Conservation (phyloP, 2,797 vertebrate genomes). For the Petrocephalus schoutedeni region DNA sequence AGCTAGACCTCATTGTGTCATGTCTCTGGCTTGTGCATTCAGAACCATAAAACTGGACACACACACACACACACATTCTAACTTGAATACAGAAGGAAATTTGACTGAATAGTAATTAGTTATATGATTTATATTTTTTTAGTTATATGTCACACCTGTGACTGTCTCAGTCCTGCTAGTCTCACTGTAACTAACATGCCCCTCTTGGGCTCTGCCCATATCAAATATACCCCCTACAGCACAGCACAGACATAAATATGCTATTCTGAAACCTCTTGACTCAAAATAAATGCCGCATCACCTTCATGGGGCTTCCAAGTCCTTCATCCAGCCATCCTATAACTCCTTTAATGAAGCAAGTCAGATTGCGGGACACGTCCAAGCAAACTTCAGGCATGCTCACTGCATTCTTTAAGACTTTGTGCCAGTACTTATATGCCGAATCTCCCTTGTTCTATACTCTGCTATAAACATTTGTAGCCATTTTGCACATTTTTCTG, state of each 20-base stretch:
- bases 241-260: neutral
- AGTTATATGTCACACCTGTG: neutral
- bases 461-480: neutral
- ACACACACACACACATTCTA: neutral
- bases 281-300: neutral
- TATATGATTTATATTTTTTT: neutral
- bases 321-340: neutral
- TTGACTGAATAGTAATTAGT: slow-evolving; percentile 9
- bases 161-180: neutral
- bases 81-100: neutral
- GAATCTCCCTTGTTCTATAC: neutral
- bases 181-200: neutral
- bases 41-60: neutral
- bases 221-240: neutral
- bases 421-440: neutral
- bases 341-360: neutral
- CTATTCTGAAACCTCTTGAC: neutral
- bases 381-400: neutral
- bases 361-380: neutral
- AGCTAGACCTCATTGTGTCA: neutral
- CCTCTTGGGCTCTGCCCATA: neutral
- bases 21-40: neutral
- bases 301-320: neutral
- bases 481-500: neutral
- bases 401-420: neutral